Base-by-base conservation (phyloP, 2,888 invertebrate genomes). In the Dexiosoma caninum region DNA sequence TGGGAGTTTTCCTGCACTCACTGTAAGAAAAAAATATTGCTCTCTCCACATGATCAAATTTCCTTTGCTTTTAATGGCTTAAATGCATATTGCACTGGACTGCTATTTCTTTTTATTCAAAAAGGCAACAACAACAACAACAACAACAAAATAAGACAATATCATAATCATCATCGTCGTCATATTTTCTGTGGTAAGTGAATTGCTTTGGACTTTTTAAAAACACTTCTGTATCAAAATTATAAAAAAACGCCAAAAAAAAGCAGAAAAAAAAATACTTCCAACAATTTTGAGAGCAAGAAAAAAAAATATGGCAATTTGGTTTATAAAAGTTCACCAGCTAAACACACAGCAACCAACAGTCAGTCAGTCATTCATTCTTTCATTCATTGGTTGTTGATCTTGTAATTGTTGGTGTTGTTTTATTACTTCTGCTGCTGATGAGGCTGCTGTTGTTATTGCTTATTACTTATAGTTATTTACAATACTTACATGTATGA, bases 221-320 rank as follows among this genome's bases (percentile, higher is more conserved):
- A 83, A 84, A 81, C 83, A 84, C 85, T 83, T 83, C 76, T 82
- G 74, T 79, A 77, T 71, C 44, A 69, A 42, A 82, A 55, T 10
- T 37, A 21, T 60, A 64, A 75, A 55, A 16, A n/a, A n/a, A n/a
- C n/a, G n/a, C 1, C 12, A 53, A 44, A 66, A 57, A 57, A 37
- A 10, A 32, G 2, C 6, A 32, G 46, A 30, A 2, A 2, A 44
- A 42, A n/a, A 62, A 62, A 35, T 8, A 53, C 27, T 2, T 14
- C 40, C 57, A 74, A 74, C 46, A 37, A 59, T 59, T 57, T 37
- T 23, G n/a, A n/a, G n/a, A n/a, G n/a, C n/a, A n/a, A n/a, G n/a
- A n/a, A 40, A 44, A 64, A 71, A 70, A 37, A 46, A 42, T n/a
- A 49, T 59, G 30, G 40, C 62, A 77, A 77, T 77, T 81, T 77